These are phyloP conservation scores for Entelurus aequoreus DNA, from an alignment of 2,113 vertebrate genomes.

Conservation along the genomic window DNA sequence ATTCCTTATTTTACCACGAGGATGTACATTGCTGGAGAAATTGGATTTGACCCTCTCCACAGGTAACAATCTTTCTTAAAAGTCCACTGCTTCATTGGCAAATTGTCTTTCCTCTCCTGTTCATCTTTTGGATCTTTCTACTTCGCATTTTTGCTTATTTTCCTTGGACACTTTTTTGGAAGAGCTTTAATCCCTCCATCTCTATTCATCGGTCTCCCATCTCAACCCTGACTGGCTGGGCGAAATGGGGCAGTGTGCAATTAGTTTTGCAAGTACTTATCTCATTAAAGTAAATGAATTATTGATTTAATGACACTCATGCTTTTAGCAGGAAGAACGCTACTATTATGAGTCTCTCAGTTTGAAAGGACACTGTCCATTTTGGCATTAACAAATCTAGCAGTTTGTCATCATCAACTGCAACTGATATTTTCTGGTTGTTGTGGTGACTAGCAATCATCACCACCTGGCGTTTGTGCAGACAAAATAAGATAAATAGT, in stretches of 20 bases:
- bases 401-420: neutral
- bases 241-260: constrained; percentile 90
- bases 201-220: constrained; percentile 33
- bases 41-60: neutral
- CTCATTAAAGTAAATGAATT: constrained; percentile 99
- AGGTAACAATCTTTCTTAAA: constrained; percentile 6
- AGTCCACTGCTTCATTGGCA: constrained; percentile 1
- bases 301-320: constrained; percentile 94
- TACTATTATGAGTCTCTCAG: constrained; percentile 76
- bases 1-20: neutral
- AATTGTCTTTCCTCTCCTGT: neutral
- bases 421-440: neutral
- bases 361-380: constrained; percentile 64
- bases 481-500: neutral
- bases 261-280: constrained; percentile 97
- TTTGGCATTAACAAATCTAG: constrained; percentile 32
- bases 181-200: constrained; percentile 30
- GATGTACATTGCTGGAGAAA: neutral
- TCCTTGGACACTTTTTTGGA: constrained; percentile 14
- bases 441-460: neutral
- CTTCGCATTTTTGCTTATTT: constrained; percentile 22
- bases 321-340: constrained; percentile 85
- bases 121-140: constrained; percentile 8
- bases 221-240: constrained; percentile 73
- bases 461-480: neutral